These are phyloP conservation scores for Sitophilus oryzae DNA, from an alignment of 1,140 invertebrate genomes.

Conservation along the genomic window DNA sequence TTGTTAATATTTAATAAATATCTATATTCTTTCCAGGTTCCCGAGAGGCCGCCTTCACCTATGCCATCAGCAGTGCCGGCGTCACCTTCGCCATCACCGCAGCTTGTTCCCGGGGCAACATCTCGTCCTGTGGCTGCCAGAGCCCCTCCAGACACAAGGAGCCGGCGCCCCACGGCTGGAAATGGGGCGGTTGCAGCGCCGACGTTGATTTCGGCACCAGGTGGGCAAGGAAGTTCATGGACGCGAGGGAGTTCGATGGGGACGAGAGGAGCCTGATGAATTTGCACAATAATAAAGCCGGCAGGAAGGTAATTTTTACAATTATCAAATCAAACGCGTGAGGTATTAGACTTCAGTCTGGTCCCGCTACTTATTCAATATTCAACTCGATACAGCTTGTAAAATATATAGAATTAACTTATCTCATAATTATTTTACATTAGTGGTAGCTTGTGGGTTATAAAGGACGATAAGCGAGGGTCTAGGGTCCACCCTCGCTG, in stretches of 20 bases:
- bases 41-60: conserved; percentile 85
- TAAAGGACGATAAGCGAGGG: no score
- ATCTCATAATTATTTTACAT: no score
- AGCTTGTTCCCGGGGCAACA: conserved; percentile 83
- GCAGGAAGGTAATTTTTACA: conserved; percentile 79
- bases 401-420: no score
- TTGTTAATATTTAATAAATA: neutral
- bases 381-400: no score
- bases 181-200: conserved; percentile 85
- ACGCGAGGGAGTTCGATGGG: conserved; percentile 74
- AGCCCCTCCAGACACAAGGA: conserved; percentile 39
- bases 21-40: conserved; percentile 61
- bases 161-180: conserved; percentile 52
- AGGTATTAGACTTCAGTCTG: neutral
- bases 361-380: neutral
- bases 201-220: conserved; percentile 72
- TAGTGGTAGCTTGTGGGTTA: no score
- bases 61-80: conserved; percentile 84
- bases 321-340: no score
- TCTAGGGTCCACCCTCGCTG: no score
- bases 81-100: conserved; percentile 85
- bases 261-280: conserved; percentile 90
- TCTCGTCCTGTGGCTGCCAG: conserved; percentile 83
- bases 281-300: conserved; percentile 93
- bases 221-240: conserved; percentile 75